These are phyloP conservation scores for Athalia circularis DNA, from an alignment of 2,888 invertebrate genomes.

Conservation along the genomic window DNA sequence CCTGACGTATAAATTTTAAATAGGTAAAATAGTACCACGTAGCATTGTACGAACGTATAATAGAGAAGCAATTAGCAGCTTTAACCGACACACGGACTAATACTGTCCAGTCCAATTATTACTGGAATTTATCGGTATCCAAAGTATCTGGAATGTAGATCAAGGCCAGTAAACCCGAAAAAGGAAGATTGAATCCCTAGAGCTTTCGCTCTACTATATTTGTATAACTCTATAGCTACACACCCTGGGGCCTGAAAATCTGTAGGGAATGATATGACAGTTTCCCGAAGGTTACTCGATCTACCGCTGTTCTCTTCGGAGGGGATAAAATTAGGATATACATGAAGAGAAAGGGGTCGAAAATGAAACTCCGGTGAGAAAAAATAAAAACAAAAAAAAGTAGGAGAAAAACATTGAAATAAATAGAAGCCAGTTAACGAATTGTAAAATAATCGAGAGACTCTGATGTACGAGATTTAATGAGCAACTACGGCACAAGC, in stretches of 20 bases:
- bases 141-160: conserved; percentile 34
- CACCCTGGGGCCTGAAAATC: conserved; percentile 17
- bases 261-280: conserved; percentile 33
- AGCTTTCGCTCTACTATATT: not conserved
- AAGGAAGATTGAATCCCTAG: not conserved
- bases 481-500: no score
- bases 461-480: no score
- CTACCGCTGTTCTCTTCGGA: not conserved
- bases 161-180: conserved; percentile 6
- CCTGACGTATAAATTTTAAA: no score
- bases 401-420: not conserved
- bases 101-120: conserved; percentile 16
- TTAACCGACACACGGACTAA: not conserved
- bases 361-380: not conserved
- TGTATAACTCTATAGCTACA: not conserved
- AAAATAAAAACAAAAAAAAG: not conserved
- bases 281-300: conserved; percentile 32
- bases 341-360: no score
- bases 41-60: not conserved
- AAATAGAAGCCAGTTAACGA: not conserved
- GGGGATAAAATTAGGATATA: no score
- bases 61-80: not conserved
- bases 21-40: no score
- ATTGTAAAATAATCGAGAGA: not conserved
- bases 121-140: conserved; percentile 21